These are phyloP conservation scores for Griposia aprilina DNA, from an alignment of 2,888 invertebrate species.

Conservation along the genomic window DNA sequence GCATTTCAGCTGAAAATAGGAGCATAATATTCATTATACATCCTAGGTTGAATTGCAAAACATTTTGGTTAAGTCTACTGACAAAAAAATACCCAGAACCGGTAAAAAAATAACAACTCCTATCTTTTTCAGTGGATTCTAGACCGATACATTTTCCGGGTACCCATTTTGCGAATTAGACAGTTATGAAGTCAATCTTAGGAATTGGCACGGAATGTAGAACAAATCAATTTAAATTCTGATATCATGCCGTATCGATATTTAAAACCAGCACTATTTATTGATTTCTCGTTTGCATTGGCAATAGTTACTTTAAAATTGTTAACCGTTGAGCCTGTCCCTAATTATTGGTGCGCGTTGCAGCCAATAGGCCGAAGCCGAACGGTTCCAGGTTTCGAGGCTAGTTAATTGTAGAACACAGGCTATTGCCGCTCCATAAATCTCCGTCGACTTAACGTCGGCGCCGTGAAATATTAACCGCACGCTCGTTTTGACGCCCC, in stretches of 20 bases:
- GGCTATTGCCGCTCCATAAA: conserved; percentile 85
- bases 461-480: conserved; percentile 89
- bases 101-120: background rate
- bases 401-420: conserved; percentile 88
- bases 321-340: conserved; percentile 29
- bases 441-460: conserved; percentile 88
- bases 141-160: background rate
- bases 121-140: background rate
- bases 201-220: background rate
- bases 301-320: conserved; percentile 57
- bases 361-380: conserved; percentile 53
- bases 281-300: conserved; percentile 38
- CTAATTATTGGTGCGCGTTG: conserved; percentile 59
- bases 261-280: conserved; percentile 19
- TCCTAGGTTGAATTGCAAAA: background rate
- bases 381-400: conserved; percentile 62
- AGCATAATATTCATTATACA: background rate
- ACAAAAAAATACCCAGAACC: background rate
- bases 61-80: background rate
- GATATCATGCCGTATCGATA: conserved; percentile 4
- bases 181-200: background rate
- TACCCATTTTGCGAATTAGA: background rate
- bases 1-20: background rate
- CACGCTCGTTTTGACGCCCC: conserved; percentile 86
- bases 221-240: conserved; percentile 3